A percentile compares a stretch with the other conserved stretches of the same genome.
Evolutionary conservation across 2,888 invertebrate species (phyloP).

Genomic region (Limnephilus marmoratus): DNA sequence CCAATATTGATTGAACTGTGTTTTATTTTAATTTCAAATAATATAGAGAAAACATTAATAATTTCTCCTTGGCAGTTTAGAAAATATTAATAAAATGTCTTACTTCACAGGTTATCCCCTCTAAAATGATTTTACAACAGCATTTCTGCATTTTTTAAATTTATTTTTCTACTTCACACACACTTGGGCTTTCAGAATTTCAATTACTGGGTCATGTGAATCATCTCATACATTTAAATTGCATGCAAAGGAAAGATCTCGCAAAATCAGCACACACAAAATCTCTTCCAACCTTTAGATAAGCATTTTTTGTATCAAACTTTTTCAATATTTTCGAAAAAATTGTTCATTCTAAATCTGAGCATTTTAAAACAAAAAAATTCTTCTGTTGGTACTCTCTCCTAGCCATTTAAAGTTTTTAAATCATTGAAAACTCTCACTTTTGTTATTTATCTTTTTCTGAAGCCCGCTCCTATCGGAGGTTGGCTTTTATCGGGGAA

Average conservation of each 20-base stretch:
- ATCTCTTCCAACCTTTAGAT: neutral
- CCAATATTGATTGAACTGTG: slow-evolving; percentile 65
- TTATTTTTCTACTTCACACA: neutral
- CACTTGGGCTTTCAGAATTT: neutral
- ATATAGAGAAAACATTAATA: neutral
- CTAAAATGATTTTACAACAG: neutral
- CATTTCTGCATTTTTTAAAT: neutral
- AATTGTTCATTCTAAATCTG: neutral
- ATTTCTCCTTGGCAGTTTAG: neutral
- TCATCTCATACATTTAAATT: neutral
- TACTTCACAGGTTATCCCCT: slow-evolving; percentile 3
- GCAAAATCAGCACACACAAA: neutral
- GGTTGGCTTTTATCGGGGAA: neutral
- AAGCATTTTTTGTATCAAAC: neutral
- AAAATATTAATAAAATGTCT: neutral
- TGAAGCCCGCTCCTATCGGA: neutral
- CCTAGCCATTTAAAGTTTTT: neutral
- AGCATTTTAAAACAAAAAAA: neutral
- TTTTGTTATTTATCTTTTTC: neutral
- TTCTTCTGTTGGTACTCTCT: neutral
- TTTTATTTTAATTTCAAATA: slow-evolving; percentile 31
- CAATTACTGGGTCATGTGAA: neutral
- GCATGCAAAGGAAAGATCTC: neutral
- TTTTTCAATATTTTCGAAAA: neutral
- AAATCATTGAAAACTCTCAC: neutral